Evolutionary conservation across 2,888 invertebrate genomes (phyloP).

Genomic region (Nezara viridula): DNA sequence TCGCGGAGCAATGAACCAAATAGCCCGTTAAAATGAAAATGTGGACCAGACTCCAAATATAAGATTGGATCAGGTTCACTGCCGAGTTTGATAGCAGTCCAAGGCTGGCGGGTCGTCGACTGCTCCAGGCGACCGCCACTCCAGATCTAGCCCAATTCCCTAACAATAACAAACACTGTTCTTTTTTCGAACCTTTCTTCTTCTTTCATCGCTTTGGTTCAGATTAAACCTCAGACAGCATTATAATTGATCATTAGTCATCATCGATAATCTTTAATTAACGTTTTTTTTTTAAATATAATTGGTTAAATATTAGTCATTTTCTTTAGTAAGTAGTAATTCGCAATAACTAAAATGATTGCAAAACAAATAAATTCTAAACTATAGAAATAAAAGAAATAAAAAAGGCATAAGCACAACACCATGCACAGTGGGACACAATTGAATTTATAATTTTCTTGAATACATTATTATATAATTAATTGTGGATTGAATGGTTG

Average conservation of each 20-base stretch:
- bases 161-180: background rate
- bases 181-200: background rate
- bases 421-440: no score
- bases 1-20: background rate
- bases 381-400: no score
- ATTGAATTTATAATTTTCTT: no score
- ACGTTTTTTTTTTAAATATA: no score
- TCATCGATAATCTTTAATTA: no score
- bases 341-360: no score
- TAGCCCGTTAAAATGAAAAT: background rate
- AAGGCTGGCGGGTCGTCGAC: background rate
- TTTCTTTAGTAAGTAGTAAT: no score
- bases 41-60: background rate
- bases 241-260: background rate
- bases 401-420: no score
- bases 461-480: no score
- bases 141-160: background rate
- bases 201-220: background rate
- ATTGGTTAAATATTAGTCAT: no score
- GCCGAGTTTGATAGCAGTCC: background rate
- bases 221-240: background rate
- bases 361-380: no score
- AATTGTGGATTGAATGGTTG: no score
- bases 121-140: background rate
- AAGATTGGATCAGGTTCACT: slow-evolving; percentile 2